phyloP scores from a whole-genome alignment of 2,797 vertebrate species.

The Gila robusta region DNA sequence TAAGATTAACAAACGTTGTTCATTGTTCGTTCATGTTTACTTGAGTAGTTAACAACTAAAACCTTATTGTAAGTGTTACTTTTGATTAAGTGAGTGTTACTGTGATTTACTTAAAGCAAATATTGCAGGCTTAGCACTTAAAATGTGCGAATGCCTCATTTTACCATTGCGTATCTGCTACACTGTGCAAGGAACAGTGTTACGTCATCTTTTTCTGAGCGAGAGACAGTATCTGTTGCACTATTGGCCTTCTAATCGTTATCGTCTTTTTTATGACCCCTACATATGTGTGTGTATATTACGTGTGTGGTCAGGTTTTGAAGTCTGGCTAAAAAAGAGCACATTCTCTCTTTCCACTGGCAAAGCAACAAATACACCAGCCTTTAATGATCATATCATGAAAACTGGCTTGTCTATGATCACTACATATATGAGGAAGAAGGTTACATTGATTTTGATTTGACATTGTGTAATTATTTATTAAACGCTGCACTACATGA shows the following conservation, averaged over 20 bases:
- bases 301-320: not conserved
- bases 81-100: too few species aligned
- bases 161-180: not conserved
- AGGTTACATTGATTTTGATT: not conserved
- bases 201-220: conserved; percentile 7
- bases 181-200: not conserved
- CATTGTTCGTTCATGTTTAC: not conserved
- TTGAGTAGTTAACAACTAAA: not conserved
- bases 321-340: conserved; percentile 4
- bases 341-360: not conserved
- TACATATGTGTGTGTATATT: not conserved
- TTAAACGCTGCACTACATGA: not conserved
- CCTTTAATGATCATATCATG: not conserved
- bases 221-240: not conserved
- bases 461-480: not conserved
- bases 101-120: not conserved
- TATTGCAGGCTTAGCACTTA: not conserved
- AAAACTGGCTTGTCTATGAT: not conserved
- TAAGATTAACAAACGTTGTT: too few species aligned
- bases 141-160: not conserved
- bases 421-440: not conserved
- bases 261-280: not conserved
- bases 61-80: not conserved
- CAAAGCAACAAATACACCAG: not conserved
- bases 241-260: not conserved